A percentile compares a stretch with the other conserved stretches of the same genome.
Evolutionary conservation across 2,888 invertebrate genomes (phyloP).

Genomic region (Perizoma flavofasciatum): DNA sequence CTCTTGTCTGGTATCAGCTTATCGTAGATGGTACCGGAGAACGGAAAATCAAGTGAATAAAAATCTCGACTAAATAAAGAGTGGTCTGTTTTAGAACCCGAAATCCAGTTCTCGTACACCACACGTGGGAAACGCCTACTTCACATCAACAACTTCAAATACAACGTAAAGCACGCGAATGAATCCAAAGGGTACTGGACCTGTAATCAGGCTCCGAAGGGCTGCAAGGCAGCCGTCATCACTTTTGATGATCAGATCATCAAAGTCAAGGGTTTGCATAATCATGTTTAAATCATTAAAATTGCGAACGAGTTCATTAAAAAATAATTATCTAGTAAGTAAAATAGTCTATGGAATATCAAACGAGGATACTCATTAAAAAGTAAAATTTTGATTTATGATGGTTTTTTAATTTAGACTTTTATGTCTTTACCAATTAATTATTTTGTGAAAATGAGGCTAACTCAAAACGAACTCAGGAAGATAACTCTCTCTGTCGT

Average conservation of each 20-base stretch:
- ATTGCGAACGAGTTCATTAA: no score
- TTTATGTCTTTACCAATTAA: no score
- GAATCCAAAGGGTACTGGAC: constrained; percentile 40
- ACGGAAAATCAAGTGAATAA: no score
- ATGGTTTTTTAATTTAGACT: no score
- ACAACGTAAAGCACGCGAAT: constrained; percentile 29
- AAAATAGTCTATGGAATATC: neutral
- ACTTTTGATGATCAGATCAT: constrained; percentile 49
- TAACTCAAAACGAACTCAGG: no score
- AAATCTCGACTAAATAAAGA: no score
- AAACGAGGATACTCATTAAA: neutral
- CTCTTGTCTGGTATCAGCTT: no score
- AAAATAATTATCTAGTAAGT: no score
- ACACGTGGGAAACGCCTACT: constrained; percentile 34
- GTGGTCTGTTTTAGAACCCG: constrained; percentile 1
- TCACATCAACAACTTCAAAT: constrained; percentile 29
- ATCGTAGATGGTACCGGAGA: no score
- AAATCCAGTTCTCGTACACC: constrained; percentile 20
- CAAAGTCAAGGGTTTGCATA: constrained; percentile 36
- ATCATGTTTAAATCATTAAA: constrained; percentile 17
- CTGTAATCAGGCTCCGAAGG: constrained; percentile 41
- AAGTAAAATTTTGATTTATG: no score
- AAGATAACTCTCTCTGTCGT: no score
- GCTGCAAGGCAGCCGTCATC: constrained; percentile 43
- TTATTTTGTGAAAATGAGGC: no score